Evolutionary conservation across 1,140 invertebrate genomes (phyloP), one percentile per base, ranked within the genome.

Genomic region (Drosophila funebris): DNA sequence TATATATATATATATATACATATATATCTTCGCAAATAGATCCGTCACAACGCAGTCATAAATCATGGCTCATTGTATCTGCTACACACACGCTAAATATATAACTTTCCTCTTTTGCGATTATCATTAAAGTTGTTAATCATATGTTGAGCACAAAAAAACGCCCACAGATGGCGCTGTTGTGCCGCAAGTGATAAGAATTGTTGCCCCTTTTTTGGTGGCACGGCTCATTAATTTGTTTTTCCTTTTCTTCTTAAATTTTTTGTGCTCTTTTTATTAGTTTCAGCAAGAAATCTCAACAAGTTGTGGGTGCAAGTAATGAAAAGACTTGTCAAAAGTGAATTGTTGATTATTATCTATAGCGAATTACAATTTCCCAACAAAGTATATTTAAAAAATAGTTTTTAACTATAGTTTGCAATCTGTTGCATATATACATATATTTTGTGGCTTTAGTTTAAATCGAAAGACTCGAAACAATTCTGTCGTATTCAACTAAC

Each of bases 31-130:
- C 16, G 39, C 24, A 60, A 61, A 68, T 68, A 33, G 14, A 52
- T 52, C 36, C 31, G 31, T 7, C 39, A 5, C 22, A 64, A 29
- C 14, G 14, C n/a, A 43, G 20, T 22, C 57, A 70, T 70, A 70
- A 73, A 73, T 73, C 71, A 70, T 57, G 27, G 18, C 1, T 53
- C 24, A 63, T 53, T 63, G 36, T 63, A 31, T 33, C 9, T 36
- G 31, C 37, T 33, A 20, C 46, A 31, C 11, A 33, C 41, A 31
- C 9, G 18, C 39, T 16, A 8, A 36, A 13, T 52, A 13, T 52
- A 16, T n/a, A 14, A 14, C 13, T 18, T 39, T 31, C 33, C 33
- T 33, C 6, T 3, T 46, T 24, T 18, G 16, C 27, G 20, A 41
- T 58, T 58, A 44, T 37, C 20, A 36, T 43, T 64, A 36, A 58